phyloP scores from a whole-genome alignment of 1,140 invertebrate genomes.

The Hermetia illucens region DNA sequence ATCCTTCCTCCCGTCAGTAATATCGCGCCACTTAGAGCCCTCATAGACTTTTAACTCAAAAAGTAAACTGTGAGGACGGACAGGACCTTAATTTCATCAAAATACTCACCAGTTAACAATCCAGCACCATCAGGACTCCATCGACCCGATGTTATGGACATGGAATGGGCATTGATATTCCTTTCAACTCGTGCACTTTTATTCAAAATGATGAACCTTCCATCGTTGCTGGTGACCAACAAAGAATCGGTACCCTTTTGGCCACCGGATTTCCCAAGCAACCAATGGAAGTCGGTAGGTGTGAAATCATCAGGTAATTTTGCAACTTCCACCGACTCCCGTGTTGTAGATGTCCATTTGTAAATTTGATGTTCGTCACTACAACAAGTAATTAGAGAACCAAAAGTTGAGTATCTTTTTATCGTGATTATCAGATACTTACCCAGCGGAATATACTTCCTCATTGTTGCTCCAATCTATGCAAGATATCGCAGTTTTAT shows the following conservation, averaged over 20 bases:
- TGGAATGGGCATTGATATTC: slow-evolving; percentile 81
- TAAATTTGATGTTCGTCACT: slow-evolving; percentile 86
- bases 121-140: slow-evolving; percentile 92
- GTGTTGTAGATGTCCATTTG: slow-evolving; percentile 72
- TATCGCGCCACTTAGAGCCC: no score
- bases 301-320: slow-evolving; percentile 70
- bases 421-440: slow-evolving; percentile 12
- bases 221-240: slow-evolving; percentile 80
- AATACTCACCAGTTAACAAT: slow-evolving; percentile 73
- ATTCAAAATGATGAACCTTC: slow-evolving; percentile 59
- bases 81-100: slow-evolving; percentile 64
- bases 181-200: slow-evolving; percentile 85
- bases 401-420: slow-evolving; percentile 3
- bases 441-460: slow-evolving; percentile 83
- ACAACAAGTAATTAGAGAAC: slow-evolving; percentile 2
- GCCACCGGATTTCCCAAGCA: slow-evolving; percentile 42
- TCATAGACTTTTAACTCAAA: no score
- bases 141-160: slow-evolving; percentile 65
- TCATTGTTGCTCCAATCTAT: slow-evolving; percentile 85
- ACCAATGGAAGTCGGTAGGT: slow-evolving; percentile 77
- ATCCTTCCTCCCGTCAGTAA: no score
- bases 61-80: no score
- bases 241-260: slow-evolving; percentile 71
- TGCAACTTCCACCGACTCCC: slow-evolving; percentile 59
- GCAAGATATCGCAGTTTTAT: slow-evolving; percentile 65